Conservation (phyloP, 2,888 invertebrate species). For the Dorcus parallelipipedus region DNA sequence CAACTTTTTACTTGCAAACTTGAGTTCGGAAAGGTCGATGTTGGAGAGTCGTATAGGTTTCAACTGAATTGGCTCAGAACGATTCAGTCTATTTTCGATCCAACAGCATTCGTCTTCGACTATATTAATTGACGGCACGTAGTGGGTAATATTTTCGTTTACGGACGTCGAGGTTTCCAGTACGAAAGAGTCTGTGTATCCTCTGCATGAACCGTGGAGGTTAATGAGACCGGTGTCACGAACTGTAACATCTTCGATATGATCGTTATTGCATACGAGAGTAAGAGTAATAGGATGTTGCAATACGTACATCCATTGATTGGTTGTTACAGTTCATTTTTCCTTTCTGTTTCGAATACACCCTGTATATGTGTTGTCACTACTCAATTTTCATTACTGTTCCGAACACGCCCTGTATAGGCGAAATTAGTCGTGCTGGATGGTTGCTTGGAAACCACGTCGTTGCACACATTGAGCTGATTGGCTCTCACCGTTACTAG, state of each 20-base stretch:
- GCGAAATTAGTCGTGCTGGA: no score
- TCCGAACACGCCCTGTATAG: no score
- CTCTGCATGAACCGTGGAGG: slow-evolving; percentile 13
- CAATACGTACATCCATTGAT: slow-evolving; percentile 19
- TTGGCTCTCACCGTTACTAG: no score
- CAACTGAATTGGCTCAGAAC: slow-evolving; percentile 6
- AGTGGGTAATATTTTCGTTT: slow-evolving; percentile 8
- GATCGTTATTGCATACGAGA: slow-evolving; percentile 10
- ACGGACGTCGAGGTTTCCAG: slow-evolving; percentile 14
- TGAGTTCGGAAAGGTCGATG: slow-evolving; percentile 21
- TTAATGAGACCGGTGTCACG: slow-evolving; percentile 10
- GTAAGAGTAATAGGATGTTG: slow-evolving; percentile 17
- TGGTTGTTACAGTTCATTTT: no score
- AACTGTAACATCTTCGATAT: slow-evolving; percentile 20
- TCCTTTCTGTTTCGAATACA: no score
- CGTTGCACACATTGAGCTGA: no score
- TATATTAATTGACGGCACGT: slow-evolving; percentile 14
- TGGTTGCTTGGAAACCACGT: no score
- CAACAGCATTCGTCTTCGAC: slow-evolving; percentile 18
- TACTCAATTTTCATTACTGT: no score
- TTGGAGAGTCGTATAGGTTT: slow-evolving; percentile 19
- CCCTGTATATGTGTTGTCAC: no score
- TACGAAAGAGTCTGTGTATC: slow-evolving; percentile 14
- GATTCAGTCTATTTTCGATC: slow-evolving; percentile 9
- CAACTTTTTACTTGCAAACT: slow-evolving; percentile 24